Percentiles rank a stretch among this genome's conserved stretches.
Evolutionary conservation across 2,797 vertebrate genomes (phyloP).

Genomic region (Sebastes glaucus): DNA sequence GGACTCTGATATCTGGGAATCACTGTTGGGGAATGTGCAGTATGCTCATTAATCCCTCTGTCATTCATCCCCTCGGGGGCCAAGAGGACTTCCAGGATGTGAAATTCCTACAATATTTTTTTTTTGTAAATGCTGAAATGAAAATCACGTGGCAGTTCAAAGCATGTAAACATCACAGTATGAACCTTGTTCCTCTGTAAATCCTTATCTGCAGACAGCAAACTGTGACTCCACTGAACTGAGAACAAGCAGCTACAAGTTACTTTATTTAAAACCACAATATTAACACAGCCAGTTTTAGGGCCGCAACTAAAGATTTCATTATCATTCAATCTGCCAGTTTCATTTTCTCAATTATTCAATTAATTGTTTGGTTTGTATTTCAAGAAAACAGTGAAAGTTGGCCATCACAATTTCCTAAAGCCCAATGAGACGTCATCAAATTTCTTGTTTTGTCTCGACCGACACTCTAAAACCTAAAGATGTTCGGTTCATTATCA

Average conservation of each 20-base stretch:
- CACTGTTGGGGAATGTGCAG: slow-evolving; percentile 41
- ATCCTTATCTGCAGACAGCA: background rate
- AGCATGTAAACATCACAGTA: background rate
- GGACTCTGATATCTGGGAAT: slow-evolving; percentile 44
- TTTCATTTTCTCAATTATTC: background rate
- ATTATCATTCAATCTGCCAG: background rate
- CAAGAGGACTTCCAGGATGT: slow-evolving; percentile 12
- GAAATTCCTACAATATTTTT: background rate
- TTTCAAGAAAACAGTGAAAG: background rate
- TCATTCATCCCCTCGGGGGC: slow-evolving; percentile 6
- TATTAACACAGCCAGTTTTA: background rate
- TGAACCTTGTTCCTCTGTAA: background rate
- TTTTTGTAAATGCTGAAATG: background rate
- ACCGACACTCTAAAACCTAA: background rate
- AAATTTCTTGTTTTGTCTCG: background rate
- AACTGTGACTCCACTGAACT: background rate
- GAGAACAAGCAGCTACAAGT: background rate
- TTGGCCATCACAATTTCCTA: too few relatives aligned
- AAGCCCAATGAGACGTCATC: background rate
- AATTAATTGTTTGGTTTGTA: background rate
- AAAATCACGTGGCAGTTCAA: background rate
- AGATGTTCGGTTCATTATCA: background rate
- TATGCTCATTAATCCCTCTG: slow-evolving; percentile 32
- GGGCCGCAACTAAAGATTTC: background rate
- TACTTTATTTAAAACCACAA: background rate